phyloP scores from a whole-genome alignment of 2,797 vertebrate species.

The Protonibea diacanthus region DNA sequence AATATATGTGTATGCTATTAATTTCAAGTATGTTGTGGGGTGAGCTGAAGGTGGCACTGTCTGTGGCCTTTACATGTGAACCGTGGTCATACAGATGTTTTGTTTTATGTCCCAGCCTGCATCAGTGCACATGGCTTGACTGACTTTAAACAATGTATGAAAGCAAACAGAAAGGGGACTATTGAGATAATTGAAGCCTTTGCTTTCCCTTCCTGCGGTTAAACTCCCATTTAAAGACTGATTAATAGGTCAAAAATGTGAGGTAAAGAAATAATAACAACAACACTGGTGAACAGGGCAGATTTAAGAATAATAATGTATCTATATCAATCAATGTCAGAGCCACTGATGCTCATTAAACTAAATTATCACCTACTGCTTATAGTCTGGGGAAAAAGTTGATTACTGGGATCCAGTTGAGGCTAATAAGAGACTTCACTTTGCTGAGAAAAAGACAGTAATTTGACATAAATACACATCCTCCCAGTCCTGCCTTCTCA shows the following conservation, averaged over 20 bases:
- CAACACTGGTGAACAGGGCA: background rate
- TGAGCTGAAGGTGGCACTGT: conserved; percentile 7
- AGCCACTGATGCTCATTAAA: conserved; percentile 24
- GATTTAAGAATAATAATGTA: background rate
- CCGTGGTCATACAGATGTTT: conserved; percentile 41
- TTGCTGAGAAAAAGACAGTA: conserved; percentile 47
- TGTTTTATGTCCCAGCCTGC: conserved; percentile 50
- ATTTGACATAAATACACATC: conserved; percentile 46
- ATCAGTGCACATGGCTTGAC: conserved; percentile 68
- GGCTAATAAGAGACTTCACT: conserved; percentile 47
- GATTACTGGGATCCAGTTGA: conserved; percentile 32
- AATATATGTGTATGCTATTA: background rate
- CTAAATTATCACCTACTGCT: conserved; percentile 27
- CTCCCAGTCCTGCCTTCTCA: conserved; percentile 11
- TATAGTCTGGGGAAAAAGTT: conserved; percentile 16
- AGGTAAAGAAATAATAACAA: conserved; percentile 12
- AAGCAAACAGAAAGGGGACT: conserved; percentile 61
- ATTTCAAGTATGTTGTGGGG: conserved; percentile 27
- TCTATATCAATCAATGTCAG: conserved; percentile 16
- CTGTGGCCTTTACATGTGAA: conserved; percentile 35
- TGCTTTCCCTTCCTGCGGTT: conserved; percentile 55
- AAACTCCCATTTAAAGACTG: conserved; percentile 55
- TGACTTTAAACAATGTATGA: conserved; percentile 56
- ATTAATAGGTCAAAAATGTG: conserved; percentile 28
- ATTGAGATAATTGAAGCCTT: conserved; percentile 67